Conservation (phyloP, 2,888 invertebrate genomes). For the Pristionchus mayeri region DNA sequence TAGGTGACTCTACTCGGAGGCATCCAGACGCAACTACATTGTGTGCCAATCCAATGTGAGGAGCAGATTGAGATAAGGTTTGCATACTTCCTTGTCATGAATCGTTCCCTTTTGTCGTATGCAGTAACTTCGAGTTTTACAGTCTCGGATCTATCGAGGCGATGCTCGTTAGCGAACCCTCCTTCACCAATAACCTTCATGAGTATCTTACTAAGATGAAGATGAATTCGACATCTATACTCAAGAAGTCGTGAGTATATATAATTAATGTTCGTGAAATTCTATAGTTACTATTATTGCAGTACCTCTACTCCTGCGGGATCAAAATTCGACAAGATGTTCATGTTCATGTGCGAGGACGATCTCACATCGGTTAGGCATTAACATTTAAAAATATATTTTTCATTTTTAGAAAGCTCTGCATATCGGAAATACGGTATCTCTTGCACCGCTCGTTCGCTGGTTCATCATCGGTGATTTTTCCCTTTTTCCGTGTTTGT, state of each 20-base stretch:
- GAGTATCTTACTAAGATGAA: background rate
- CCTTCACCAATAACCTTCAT: background rate
- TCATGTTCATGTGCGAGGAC: background rate
- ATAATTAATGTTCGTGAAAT: background rate
- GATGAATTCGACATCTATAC: background rate
- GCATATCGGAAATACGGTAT: no score
- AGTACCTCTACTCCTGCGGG: background rate
- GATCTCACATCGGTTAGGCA: background rate
- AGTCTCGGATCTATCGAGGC: background rate
- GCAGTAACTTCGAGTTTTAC: no score
- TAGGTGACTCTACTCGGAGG: constrained; percentile 10
- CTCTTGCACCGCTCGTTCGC: constrained; percentile 10
- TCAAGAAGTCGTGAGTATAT: background rate
- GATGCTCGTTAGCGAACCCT: background rate
- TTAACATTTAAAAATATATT: background rate
- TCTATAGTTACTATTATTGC: background rate
- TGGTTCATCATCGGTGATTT: constrained; percentile 2
- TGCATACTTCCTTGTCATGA: background rate
- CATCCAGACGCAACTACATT: background rate
- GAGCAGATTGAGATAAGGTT: constrained; percentile 35
- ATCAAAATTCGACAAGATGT: background rate
- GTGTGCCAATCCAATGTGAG: background rate
- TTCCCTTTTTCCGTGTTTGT: no score
- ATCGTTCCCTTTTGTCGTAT: background rate
- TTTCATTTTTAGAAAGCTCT: background rate